phyloP scores from a whole-genome alignment of 2,888 invertebrate genomes.

The Apodemia hepburni region DNA sequence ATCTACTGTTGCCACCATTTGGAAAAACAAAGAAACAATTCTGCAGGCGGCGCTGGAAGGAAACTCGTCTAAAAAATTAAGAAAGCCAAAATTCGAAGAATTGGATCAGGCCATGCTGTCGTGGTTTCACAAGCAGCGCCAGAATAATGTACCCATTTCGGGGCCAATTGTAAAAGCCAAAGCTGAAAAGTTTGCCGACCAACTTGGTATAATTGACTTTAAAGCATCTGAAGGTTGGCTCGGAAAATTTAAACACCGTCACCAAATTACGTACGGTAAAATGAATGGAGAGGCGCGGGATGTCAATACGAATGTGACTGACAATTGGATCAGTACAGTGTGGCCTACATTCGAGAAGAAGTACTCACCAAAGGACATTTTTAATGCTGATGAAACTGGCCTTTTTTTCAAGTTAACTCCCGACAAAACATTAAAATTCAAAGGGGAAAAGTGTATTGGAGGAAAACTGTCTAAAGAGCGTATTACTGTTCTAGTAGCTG shows the following conservation, averaged over 20 bases:
- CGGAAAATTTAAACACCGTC: slow-evolving; percentile 30
- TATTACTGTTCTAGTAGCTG: slow-evolving; percentile 39
- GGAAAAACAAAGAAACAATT: slow-evolving; percentile 35
- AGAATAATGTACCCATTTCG: slow-evolving; percentile 37
- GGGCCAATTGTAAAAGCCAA: slow-evolving; percentile 34
- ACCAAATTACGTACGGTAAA: slow-evolving; percentile 34
- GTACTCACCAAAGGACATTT: slow-evolving; percentile 36
- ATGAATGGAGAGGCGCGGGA: slow-evolving; percentile 19
- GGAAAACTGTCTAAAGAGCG: slow-evolving; percentile 37
- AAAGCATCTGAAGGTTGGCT: too few species aligned
- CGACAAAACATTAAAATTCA: slow-evolving; percentile 35
- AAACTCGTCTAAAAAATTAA: slow-evolving; percentile 35
- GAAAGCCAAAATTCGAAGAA: slow-evolving; percentile 35
- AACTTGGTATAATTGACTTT: slow-evolving; percentile 33
- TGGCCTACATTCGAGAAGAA: slow-evolving; percentile 34
- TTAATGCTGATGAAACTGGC: slow-evolving; percentile 39
- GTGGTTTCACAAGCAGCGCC: slow-evolving; percentile 37
- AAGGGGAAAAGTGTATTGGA: slow-evolving; percentile 37
- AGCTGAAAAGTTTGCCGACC: slow-evolving; percentile 34
- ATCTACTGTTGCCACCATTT: slow-evolving; percentile 26
- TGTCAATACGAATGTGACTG: not conserved
- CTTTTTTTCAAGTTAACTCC: slow-evolving; percentile 39
- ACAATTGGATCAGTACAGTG: slow-evolving; percentile 30
- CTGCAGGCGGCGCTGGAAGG: slow-evolving; percentile 33
- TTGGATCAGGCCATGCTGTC: slow-evolving; percentile 37